Evolutionary conservation across 2,113 vertebrate genomes (phyloP), one percentile per base, ranked within the genome.

Genomic region (Phyllostomus hastatus): DNA sequence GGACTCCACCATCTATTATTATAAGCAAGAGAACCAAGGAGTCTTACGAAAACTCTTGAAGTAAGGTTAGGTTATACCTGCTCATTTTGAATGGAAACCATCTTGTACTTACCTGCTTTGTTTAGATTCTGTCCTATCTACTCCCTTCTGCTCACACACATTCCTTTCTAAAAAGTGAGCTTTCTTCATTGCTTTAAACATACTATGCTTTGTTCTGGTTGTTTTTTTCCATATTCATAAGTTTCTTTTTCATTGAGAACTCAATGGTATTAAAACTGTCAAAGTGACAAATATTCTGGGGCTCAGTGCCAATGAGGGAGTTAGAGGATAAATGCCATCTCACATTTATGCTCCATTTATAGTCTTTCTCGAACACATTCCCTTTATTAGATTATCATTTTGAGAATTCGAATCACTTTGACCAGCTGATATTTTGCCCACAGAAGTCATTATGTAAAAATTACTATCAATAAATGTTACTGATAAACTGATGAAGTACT

Each of bases 121-220:
- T 14, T 43, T 91, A 4, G 20, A 19, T 41, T 88, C 28, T 86
- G 26, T 50, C 5, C 41, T 48, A 12, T 19, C 57, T 17, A 61
- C 3, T 20, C 14, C 33, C 8, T 1, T 15, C 11, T 11, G 24
- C 61, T 26, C 35, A 16, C 38, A 82, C 38, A 33, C 15, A 19
- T 43, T 91, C 3, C 28, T 79, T 26, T 64, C 31, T 64, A 85
- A 87, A 20, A 93, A 73, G 22, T 73, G 11, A 79, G 33, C 19
- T 75, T 86, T 96, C 73, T 94, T 76, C 41, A 64, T 93, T 31
- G 50, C 84, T 92, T 67, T 90, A 75, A 92, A 28, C 4, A 70
- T 80, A 33, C 7, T 64, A 16, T 38, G 31, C 48, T 91, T 97
- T 76, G 15, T 84, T 88, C 90, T 72, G 17, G 19, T 54, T 79